Conservation (phyloP, 2,888 invertebrate genomes). For the Agrotis ipsilon region DNA sequence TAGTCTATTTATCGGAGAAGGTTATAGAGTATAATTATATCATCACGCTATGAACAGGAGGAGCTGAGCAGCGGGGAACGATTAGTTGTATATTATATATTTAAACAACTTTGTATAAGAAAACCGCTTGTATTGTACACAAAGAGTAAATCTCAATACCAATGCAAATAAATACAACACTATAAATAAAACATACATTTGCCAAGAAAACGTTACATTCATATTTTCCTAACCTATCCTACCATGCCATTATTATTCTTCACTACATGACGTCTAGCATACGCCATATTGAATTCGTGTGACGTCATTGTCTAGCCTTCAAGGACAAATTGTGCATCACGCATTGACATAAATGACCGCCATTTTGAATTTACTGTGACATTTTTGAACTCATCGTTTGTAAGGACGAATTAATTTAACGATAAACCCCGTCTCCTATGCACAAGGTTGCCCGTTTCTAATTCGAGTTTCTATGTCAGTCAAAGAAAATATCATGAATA, state of each 20-base stretch:
- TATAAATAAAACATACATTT: neutral
- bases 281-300: slow-evolving; percentile 33
- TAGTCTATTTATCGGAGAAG: too few species aligned
- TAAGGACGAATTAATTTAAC: neutral
- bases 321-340: slow-evolving; percentile 32
- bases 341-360: slow-evolving; percentile 8
- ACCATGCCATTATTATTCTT: slow-evolving; percentile 5
- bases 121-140: too few species aligned
- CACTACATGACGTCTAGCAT: slow-evolving; percentile 4
- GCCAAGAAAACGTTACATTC: neutral
- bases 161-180: neutral
- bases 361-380: slow-evolving; percentile 31
- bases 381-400: slow-evolving; percentile 10
- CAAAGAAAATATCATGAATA: too few species aligned
- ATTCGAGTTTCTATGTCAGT: too few species aligned
- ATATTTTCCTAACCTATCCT: slow-evolving; percentile 39
- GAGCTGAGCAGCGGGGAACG: too few species aligned
- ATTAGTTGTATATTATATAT: too few species aligned
- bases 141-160: too few species aligned
- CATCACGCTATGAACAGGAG: too few species aligned
- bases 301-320: slow-evolving; percentile 33
- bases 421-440: too few species aligned
- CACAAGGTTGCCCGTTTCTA: too few species aligned
- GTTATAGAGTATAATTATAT: too few species aligned
- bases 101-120: too few species aligned